Base-by-base conservation (phyloP, 2,888 invertebrate genomes). In the Mechanitis messenoides region DNA sequence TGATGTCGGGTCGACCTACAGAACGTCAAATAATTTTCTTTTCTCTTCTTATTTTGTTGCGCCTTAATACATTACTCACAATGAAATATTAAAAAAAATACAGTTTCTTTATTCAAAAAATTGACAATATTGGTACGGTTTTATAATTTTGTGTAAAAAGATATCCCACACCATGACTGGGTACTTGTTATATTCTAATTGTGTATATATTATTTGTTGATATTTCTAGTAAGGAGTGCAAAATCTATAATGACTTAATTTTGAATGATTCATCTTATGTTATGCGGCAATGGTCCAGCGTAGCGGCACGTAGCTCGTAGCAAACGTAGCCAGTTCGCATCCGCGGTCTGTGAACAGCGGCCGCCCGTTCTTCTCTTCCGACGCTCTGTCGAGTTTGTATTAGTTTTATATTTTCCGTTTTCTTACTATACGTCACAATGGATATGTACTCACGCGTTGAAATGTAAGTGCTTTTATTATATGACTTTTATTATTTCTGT, bases 331-430 rank as follows among this genome's bases (percentile, higher is more conserved):
- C 66, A 66, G 66, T 66, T 61, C 66, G 66, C 64, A 78, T 77
- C 77, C 80, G 86, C 83, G 85, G 81, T 78, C 76, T 81, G 81
- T 72, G 73, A 73, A 72, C 76, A 81, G 67, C 83, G 85, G 83
- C 81, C 84, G 87, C 80, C 74, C 74, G 75, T 76, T 74, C 76
- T 67, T 67, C 64, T 62, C 62, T 64, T 64, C 74, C 72, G 72
- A 66, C 66, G 67, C 67, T 54, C 69, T 70, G 71, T 59, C 61
- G 65, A 59, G 46, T 61, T 63, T 60, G 63, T 58, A 58, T 53
- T 59, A 64, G 61, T 66, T 64, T 64, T 57, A 60, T 31, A 59
- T 45, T 62, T 61, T 65, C 65, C 63, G 54, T 64, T 65, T 62
- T 50, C 53, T 53, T 12, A 46, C 56, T 45, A 57, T 46, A 45